Conservation (phyloP, 2,888 invertebrate species). For the Elmis aenea region DNA sequence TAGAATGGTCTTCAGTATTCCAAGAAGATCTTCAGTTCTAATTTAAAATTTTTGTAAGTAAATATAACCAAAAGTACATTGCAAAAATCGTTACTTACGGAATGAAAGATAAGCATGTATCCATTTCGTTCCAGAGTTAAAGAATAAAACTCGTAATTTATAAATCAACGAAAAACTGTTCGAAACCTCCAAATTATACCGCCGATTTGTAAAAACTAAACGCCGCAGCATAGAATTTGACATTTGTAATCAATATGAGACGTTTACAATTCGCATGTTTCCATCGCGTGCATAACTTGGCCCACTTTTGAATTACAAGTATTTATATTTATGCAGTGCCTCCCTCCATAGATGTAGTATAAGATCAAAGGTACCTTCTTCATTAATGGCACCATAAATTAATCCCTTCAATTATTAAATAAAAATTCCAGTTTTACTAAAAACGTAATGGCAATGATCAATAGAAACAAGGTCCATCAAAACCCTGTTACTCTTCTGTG, state of each 20-base stretch:
- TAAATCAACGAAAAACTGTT: no score
- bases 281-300: conserved; percentile 18
- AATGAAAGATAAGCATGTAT: conserved; percentile 6
- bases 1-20: conserved; percentile 22
- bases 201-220: conserved; percentile 11
- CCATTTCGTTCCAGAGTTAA: conserved; percentile 4
- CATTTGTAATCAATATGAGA: conserved; percentile 24
- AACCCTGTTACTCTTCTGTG: no score
- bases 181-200: no score
- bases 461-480: no score
- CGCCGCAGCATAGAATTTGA: conserved; percentile 21
- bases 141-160: neutral
- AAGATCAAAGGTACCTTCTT: no score
- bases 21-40: conserved; percentile 19
- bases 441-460: no score
- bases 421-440: no score
- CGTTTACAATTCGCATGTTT: conserved; percentile 25
- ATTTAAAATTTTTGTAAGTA: conserved; percentile 6
- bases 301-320: conserved; percentile 18
- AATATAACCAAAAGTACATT: conserved; percentile 5
- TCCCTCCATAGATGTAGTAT: no score
- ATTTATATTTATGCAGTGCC: conserved; percentile 17
- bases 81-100: conserved; percentile 13
- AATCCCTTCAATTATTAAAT: no score
- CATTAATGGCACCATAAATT: no score